Evolutionary conservation across 2,888 invertebrate species (phyloP).

Genomic region (Cheilosia vernalis): DNA sequence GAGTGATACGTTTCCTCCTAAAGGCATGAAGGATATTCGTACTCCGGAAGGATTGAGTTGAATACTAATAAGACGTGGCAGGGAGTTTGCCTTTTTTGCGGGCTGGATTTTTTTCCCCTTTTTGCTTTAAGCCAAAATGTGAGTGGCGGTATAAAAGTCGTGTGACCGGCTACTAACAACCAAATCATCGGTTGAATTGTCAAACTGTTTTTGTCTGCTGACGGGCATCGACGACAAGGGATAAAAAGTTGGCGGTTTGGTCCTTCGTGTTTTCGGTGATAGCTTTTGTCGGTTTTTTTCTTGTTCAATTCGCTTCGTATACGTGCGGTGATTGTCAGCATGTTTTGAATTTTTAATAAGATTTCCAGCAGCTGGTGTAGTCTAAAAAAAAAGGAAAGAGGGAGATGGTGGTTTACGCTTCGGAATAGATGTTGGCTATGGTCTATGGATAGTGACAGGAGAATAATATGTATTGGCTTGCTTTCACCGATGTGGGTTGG

Average conservation of each 20-base stretch:
- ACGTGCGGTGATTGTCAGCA: conserved; percentile 64
- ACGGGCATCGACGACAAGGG: conserved; percentile 2
- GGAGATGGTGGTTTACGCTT: neutral
- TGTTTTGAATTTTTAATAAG: conserved; percentile 66
- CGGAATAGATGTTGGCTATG: neutral
- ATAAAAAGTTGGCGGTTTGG: neutral
- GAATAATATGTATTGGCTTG: conserved; percentile 37
- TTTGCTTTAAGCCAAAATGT: conserved; percentile 25
- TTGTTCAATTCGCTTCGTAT: conserved; percentile 53
- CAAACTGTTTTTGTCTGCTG: conserved; percentile 54
- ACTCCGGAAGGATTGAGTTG: conserved; percentile 44
- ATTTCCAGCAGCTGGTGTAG: neutral
- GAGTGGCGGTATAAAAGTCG: conserved; percentile 15
- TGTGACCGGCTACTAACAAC: conserved; percentile 51
- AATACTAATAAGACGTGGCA: conserved; percentile 63
- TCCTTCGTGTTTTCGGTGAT: conserved; percentile 7
- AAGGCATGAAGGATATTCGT: conserved; percentile 24
- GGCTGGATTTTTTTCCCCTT: neutral
- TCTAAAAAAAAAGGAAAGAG: neutral
- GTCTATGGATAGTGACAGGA: conserved; percentile 3
- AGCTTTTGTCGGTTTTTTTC: conserved; percentile 16
- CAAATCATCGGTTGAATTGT: conserved; percentile 68
- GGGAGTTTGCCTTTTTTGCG: conserved; percentile 20
- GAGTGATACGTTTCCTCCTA: conserved; percentile 9
- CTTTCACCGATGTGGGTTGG: conserved; percentile 18